Evolutionary conservation across 2,797 vertebrate genomes (phyloP).

Genomic region (Chelonia mydas): DNA sequence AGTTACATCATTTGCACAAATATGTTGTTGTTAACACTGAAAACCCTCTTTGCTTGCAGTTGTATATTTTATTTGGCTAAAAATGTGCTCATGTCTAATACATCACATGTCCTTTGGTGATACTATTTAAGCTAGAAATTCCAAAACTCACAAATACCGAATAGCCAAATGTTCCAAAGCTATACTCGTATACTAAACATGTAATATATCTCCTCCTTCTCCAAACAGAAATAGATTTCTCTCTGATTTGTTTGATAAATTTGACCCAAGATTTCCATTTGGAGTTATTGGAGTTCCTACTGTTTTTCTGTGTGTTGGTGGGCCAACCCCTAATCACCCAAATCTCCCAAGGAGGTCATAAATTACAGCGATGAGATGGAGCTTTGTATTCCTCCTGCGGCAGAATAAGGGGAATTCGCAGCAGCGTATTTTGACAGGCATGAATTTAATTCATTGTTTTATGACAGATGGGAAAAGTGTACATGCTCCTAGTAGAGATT

Average conservation of each 20-base stretch:
- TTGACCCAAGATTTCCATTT: conserved; percentile 95
- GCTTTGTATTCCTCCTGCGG: conserved; percentile 95
- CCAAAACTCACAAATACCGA: conserved; percentile 98
- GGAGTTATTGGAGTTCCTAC: conserved; percentile 96
- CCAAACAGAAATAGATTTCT: conserved; percentile 98
- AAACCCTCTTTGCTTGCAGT: conserved; percentile 87
- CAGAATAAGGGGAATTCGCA: conserved; percentile 90
- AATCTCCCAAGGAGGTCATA: conserved; percentile 96
- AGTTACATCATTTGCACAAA: conserved; percentile 96
- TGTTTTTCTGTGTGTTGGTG: conserved; percentile 99
- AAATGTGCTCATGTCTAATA: conserved; percentile 87
- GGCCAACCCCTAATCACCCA: conserved; percentile 97
- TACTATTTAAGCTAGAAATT: conserved; percentile 98
- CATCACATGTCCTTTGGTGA: conserved; percentile 93
- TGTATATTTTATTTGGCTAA: conserved; percentile 99
- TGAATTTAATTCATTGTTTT: conserved; percentile 99
- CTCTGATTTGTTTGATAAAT: conserved; percentile 92
- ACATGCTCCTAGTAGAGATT: conserved; percentile 94
- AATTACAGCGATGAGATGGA: conserved; percentile 97
- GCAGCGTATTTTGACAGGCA: conserved; percentile 95
- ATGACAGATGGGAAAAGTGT: conserved; percentile 98
- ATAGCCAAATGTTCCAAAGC: conserved; percentile 93
- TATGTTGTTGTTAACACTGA: conserved; percentile 93
- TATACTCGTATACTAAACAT: conserved; percentile 92
- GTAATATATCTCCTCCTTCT: conserved; percentile 93